Evolutionary conservation across 2,113 vertebrate species (phyloP), one percentile per base, ranked within the genome.

Genomic region (Myodes glareolus): DNA sequence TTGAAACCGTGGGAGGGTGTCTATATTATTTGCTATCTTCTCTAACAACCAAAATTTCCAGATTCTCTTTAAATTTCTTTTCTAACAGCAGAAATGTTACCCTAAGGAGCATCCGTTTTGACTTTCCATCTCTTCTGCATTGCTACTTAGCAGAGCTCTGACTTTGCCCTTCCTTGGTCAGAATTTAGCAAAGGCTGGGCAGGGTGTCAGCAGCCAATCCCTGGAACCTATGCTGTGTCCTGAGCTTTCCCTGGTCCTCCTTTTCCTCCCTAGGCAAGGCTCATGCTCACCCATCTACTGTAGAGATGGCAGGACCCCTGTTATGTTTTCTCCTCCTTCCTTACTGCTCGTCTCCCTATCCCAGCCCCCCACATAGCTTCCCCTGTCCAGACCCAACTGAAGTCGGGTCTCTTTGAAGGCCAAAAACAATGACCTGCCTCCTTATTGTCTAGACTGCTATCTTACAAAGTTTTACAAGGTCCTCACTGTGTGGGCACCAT

Each of bases 201-300:
- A 45, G 87, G 5, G 7, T 21, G 2, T 42, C 27, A 36, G 47
- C 11, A 39, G 17, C 5, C 45, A 25, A 29, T 55, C 45, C 0
- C 3, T 39, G 47, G 45, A 25, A 8, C n/a, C 61, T 65, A 5
- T 0, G 6, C 2, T n/a, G 12, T 3, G 3, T 0, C 7, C 39
- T 5, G 1, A 55, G 21, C 31, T 27, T 33, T 63, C 27, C 5
- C 4, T 3, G 10, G 3, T 27, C 31, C 4, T 14, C 14, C 31
- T 0, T 1, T 17, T 14, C 3, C 33, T 65, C 33, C 67, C 4
- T 12, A 11, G 0, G 1, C 7, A 45, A 33, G 47, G 13, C 65
- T 27, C 65, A n/a, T 7, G 13, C 65, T 27, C 65, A n/a, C 9
- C 10, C 27, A 27, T 9, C 17, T 21, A 0, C 61, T 19, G 42